Evolutionary conservation across 2,797 vertebrate species (phyloP), one percentile per base, ranked within the genome.

Genomic region (Salarias fasciatus): DNA sequence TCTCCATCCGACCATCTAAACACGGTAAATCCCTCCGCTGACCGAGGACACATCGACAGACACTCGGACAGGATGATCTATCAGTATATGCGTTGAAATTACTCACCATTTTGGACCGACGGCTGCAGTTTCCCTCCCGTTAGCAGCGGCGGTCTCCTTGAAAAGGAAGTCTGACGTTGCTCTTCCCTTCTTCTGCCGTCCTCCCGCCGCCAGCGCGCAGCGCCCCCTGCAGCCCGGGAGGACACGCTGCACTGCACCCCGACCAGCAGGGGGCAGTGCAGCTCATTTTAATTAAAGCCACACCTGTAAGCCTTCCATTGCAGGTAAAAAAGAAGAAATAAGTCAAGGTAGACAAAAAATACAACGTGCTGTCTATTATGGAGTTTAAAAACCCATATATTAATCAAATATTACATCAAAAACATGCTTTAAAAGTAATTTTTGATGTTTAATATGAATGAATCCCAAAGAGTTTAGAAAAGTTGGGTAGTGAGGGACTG

Each of bases 61-160:
- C 5, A 58, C 0, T 0, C 8, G 0, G 0, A 0, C n/a, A 0
- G 5, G 0, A 3, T 0, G 0, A 0, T 2, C 0, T 1, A 3
- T 0, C 0, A 2, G 2, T 0, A 43, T 48, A 77, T 80, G 3
- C 2, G 2, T 0, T 0, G 0, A 0, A 11, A 49, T 5, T n/a
- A 76, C 86, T 67, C 38, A 90, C 91, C 91, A 92, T 92, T 81
- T 72, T 75, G 0, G 0, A 2, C 4, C 0, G 6, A 6, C 44
- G 66, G 52, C n/a, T 38, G 4, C 10, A 4, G 4, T 11, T 38
- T 61, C 68, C 59, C 36, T 18, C 11, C 9, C 0, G 1, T 1
- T 9, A 0, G 10, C 24, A 0, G 11, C 2, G 0, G 0, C 2
- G 0, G 1, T 4, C 5, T n/a, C 3, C 1, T 0, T 0, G 0